Evolutionary conservation across 1,140 invertebrate genomes (phyloP), one percentile per base, ranked within the genome.

Genomic region (Ceratosolen solmsi): DNA sequence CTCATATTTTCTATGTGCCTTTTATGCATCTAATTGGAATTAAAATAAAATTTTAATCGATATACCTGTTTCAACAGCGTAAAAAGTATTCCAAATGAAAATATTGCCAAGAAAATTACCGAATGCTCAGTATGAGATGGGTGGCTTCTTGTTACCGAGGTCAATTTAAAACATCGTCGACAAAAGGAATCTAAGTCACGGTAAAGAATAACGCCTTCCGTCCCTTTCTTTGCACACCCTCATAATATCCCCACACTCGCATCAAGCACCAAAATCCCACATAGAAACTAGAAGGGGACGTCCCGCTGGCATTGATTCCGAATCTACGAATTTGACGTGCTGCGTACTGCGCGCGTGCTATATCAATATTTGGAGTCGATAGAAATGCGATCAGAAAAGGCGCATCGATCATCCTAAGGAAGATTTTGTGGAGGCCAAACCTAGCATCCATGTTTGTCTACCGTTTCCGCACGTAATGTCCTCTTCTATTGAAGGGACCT

Each of bases 291-390:
- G 9, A 3, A 3, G 30, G 49, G n/a, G 63, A 78, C 76, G 38
- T 25, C 76, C 76, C 63, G 76, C 46, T 36, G 71, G 46, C 56
- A 25, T 8, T 13, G 13, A 20, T 49, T 68, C 74, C 17, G 51
- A 73, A 60, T 73, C 63, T 68, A 82, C 41, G 73, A 76, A 38
- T 65, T 80, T 74, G 54, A 65, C 80, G 49, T 38, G 20, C 25
- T 33, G 17, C 63, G 38, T 22, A 15, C 65, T 58, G 79, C 54
- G 33, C 51, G 20, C 46, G 36, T 15, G 30, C 27, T 72, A 33
- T 72, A 82, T 82, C 80, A 82, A 82, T 82, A 82, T 82, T 82
- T 82, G 72, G 79, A 72, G 65, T 56, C 63, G 49, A 30, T 60
- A 54, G 13, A 71, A 79, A 70, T 54, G 65, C 54, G 25, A 79